Evolutionary conservation across 2,113 vertebrate species (phyloP).

Genomic region (Aleadryas rufinucha): DNA sequence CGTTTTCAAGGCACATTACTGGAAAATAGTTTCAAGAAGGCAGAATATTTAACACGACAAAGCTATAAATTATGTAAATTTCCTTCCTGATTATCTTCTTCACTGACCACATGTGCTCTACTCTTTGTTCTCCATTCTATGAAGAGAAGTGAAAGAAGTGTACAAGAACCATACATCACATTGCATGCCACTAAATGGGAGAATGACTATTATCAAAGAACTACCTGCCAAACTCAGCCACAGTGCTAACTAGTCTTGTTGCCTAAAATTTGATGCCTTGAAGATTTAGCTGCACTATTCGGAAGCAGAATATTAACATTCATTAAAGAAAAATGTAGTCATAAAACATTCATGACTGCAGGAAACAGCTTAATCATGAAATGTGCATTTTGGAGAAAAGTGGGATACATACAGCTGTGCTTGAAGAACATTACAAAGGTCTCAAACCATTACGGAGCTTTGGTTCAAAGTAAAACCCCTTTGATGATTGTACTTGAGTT

Average conservation of each 20-base stretch:
- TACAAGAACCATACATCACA: not conserved
- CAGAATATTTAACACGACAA: not conserved
- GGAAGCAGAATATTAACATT: not conserved
- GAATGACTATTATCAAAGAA: not conserved
- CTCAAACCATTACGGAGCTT: not conserved
- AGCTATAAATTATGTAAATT: not conserved
- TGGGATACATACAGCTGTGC: not conserved
- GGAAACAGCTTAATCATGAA: not conserved
- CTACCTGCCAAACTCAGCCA: not conserved
- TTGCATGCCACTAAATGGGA: too few species aligned
- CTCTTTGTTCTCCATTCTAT: not conserved
- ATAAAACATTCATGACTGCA: not conserved
- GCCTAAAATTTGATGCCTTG: not conserved
- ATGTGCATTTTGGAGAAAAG: not conserved
- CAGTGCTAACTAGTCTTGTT: not conserved
- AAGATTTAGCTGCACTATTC: not conserved
- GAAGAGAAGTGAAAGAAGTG: not conserved
- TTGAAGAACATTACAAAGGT: not conserved
- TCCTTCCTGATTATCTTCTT: not conserved
- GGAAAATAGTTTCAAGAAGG: not conserved
- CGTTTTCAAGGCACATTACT: not conserved
- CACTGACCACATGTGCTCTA: accelerated
- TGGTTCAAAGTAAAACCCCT: not conserved
- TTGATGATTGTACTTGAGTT: not conserved
- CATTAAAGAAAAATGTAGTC: not conserved